Evolutionary conservation across 1,140 invertebrate genomes (phyloP).

Genomic region (Triops longicaudatus): DNA sequence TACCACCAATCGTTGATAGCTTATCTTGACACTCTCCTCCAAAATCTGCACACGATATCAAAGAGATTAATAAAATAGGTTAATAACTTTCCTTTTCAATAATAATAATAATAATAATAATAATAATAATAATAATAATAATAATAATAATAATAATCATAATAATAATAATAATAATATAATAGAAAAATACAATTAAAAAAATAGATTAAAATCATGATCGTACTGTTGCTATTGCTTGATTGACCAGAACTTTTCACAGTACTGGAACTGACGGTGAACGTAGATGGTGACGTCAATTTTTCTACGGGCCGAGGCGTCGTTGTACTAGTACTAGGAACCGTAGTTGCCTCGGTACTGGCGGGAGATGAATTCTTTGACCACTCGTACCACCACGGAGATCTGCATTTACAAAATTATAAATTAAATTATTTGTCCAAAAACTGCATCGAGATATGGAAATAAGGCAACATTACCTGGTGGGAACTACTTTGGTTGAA

Average conservation of each 20-base stretch:
- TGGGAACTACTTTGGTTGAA: slow-evolving; percentile 18
- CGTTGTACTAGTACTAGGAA: slow-evolving; percentile 26
- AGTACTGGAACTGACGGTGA: slow-evolving; percentile 16
- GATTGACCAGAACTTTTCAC: slow-evolving; percentile 4
- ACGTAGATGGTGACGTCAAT: neutral
- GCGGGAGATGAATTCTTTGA: slow-evolving; percentile 25
- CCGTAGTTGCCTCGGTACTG: slow-evolving; percentile 25
- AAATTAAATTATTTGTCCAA: too few relatives aligned
- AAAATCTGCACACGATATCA: slow-evolving; percentile 22
- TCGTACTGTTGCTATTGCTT: neutral
- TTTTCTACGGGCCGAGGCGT: slow-evolving; percentile 22
- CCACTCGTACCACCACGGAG: slow-evolving; percentile 28
- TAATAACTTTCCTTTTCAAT: too few relatives aligned
- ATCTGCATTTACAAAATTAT: slow-evolving; percentile 16
- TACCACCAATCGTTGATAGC: slow-evolving; percentile 40
- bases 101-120: too few relatives aligned
- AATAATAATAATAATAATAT: too few relatives aligned
- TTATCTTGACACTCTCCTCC: slow-evolving; percentile 38
- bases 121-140: too few relatives aligned
- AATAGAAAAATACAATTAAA: neutral
- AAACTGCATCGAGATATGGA: neutral
- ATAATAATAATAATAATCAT: too few relatives aligned
- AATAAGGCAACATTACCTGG: slow-evolving; percentile 8
- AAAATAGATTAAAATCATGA: neutral
- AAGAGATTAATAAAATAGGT: neutral